Conservation (phyloP, 2,888 invertebrate species). For the Sminthurides aquaticus region DNA sequence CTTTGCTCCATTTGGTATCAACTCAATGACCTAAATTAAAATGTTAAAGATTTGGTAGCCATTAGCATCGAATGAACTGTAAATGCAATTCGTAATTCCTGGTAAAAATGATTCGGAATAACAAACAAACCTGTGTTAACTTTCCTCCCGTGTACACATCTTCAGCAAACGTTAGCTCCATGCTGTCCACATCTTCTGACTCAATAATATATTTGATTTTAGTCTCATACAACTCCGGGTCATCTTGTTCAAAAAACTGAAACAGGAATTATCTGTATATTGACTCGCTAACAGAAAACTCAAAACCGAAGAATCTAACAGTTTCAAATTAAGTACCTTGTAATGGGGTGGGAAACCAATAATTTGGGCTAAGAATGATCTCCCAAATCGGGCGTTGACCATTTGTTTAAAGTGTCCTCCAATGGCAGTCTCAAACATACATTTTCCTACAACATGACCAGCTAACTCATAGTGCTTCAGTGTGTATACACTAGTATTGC, state of each 20-base stretch:
- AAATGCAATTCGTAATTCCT: too few species aligned
- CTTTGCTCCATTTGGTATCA: constrained; percentile 48
- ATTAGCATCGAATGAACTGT: too few species aligned
- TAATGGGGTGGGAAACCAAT: constrained; percentile 50
- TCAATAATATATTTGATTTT: constrained; percentile 49
- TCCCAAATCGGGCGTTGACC: constrained; percentile 49
- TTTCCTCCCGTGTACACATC: constrained; percentile 46
- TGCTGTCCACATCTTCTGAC: constrained; percentile 47
- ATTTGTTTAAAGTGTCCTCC: constrained; percentile 48
- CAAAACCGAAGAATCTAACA: not conserved
- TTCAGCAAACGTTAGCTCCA: constrained; percentile 48
- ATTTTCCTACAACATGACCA: constrained; percentile 50
- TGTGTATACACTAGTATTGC: constrained; percentile 44
- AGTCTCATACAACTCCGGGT: constrained; percentile 49
- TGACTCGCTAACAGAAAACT: constrained; percentile 3
- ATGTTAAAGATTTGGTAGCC: too few species aligned
- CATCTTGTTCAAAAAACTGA: constrained; percentile 51
- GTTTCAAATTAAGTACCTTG: too few species aligned
- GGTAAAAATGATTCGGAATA: too few species aligned
- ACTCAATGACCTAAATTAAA: constrained; percentile 47
- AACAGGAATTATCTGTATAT: too few species aligned
- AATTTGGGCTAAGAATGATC: constrained; percentile 51
- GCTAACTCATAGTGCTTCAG: constrained; percentile 50
- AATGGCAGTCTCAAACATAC: constrained; percentile 50
- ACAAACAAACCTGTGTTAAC: constrained; percentile 43